phyloP scores from a whole-genome alignment of 2,888 invertebrate genomes.

The Ganaspis brasiliensis region DNA sequence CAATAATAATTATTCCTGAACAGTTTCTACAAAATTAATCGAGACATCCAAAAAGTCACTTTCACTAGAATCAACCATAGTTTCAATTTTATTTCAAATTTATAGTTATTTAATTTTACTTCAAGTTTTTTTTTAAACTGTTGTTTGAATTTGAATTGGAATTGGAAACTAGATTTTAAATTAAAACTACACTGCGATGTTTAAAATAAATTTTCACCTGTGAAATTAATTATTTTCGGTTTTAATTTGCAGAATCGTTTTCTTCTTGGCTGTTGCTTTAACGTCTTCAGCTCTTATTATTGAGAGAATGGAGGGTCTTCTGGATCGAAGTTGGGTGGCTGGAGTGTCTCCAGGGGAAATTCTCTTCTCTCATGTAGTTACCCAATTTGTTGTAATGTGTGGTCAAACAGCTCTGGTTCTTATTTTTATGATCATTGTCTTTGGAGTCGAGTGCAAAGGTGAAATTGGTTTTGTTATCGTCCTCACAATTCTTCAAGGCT shows the following conservation, averaged over 20 bases:
- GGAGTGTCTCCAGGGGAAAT: conserved; percentile 96
- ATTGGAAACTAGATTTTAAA: neutral
- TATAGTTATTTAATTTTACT: no score
- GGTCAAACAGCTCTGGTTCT: conserved; percentile 96
- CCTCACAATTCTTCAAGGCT: conserved; percentile 93
- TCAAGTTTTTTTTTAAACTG: no score
- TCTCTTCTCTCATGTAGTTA: conserved; percentile 95
- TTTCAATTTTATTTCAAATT: no score
- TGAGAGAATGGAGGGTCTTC: conserved; percentile 93
- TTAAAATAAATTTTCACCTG: neutral
- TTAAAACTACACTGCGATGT: no score
- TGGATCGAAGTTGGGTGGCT: conserved; percentile 96
- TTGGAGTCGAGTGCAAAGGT: conserved; percentile 94
- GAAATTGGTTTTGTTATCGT: conserved; percentile 92
- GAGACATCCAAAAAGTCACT: no score
- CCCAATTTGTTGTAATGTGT: conserved; percentile 97
- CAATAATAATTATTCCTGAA: no score
- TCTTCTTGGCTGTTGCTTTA: conserved; percentile 96
- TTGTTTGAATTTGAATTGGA: neutral
- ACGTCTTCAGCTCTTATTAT: conserved; percentile 96
- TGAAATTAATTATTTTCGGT: neutral
- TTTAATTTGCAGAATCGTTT: conserved; percentile 90
- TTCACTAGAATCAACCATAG: no score
- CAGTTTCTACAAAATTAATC: no score
- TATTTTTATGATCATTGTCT: conserved; percentile 94